Evolutionary conservation across 2,797 vertebrate species (phyloP).

Genomic region (Anabas testudineus): DNA sequence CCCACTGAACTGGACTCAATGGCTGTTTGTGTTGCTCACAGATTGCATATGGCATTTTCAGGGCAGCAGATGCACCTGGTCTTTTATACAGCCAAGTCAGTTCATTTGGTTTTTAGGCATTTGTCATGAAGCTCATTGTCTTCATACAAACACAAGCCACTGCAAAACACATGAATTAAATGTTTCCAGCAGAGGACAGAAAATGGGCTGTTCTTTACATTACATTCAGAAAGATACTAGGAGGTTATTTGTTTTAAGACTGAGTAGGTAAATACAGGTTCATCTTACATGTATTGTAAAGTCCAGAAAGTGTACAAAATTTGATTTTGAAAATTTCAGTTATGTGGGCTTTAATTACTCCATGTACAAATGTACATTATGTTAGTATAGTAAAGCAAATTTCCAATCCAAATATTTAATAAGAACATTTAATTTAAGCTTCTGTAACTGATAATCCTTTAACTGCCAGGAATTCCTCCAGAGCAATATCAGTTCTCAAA

Average conservation of each 20-base stretch:
- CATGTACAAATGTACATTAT: too few species aligned
- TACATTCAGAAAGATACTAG: not conserved
- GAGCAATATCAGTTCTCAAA: too few species aligned
- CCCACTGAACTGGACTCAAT: slow-evolving; percentile 56
- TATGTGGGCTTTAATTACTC: not conserved
- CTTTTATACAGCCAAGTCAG: slow-evolving; percentile 39
- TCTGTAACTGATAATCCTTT: too few species aligned
- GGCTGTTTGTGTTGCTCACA: slow-evolving; percentile 53
- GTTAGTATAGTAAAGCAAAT: too few species aligned
- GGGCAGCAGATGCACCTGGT: slow-evolving; percentile 65
- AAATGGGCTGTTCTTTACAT: not conserved
- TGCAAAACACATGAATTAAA: not conserved
- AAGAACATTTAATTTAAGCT: too few species aligned
- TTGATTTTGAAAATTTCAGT: not conserved
- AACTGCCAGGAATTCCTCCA: too few species aligned
- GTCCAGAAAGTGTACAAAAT: not conserved
- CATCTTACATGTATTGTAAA: not conserved
- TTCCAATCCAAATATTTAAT: too few species aligned
- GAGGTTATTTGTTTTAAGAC: not conserved
- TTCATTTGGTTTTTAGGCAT: slow-evolving; percentile 43
- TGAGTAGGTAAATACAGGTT: not conserved
- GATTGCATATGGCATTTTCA: slow-evolving; percentile 59
- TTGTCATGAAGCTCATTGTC: slow-evolving; percentile 47
- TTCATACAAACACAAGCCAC: slow-evolving; percentile 36
- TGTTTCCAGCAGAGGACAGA: not conserved